Evolutionary conservation across 1,140 invertebrate species (phyloP), one percentile per base, ranked within the genome.

Genomic region (Ceratosolen fusciceps): DNA sequence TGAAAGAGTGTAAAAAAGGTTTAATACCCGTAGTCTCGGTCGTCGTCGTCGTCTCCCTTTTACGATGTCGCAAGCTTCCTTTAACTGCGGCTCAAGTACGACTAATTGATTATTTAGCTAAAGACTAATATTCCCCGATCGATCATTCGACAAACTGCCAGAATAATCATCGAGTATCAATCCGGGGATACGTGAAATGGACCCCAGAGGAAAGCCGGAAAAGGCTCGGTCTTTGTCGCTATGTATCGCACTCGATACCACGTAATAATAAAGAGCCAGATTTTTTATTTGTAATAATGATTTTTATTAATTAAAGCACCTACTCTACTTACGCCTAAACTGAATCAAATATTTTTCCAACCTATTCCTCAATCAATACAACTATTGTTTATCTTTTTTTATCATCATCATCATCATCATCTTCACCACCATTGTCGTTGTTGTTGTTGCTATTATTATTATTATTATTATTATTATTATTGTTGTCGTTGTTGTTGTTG

Each of bases 91-190:
- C n/a, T 0, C 9, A 21, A 21, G 74, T 34, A 21, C 52, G 34
- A 58, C 31, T 68, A 77, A 77, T 70, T 77, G 75, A 77, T 77
- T 77, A 77, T 77, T 77, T 70, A 43, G 52, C 54, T 24, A 24
- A 77, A 77, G 67, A 58, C 26, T 37, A 37, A 70, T 77, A 47
- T 58, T 34, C 29, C 37, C 31, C 31, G 49, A 77, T 70, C 65
- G 49, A 77, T 77, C 74, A 70, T 29, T 77, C 65, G 31, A 65
- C n/a, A 54, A 34, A 34, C n/a, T 8, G 9, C 39, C 21, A n/a
- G 39, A 24, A 62, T 62, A 43, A 47, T 26, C 16, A n/a, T 65
- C 47, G 21, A 47, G 43, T 76, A n/a, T 62, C 49, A 9, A 29
- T 67, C 31, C 9, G 29, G 49, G 26, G 16, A 62, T 29, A 58